phyloP scores from a whole-genome alignment of 2,113 vertebrate genomes.

The Cyprinodon tularosa region DNA sequence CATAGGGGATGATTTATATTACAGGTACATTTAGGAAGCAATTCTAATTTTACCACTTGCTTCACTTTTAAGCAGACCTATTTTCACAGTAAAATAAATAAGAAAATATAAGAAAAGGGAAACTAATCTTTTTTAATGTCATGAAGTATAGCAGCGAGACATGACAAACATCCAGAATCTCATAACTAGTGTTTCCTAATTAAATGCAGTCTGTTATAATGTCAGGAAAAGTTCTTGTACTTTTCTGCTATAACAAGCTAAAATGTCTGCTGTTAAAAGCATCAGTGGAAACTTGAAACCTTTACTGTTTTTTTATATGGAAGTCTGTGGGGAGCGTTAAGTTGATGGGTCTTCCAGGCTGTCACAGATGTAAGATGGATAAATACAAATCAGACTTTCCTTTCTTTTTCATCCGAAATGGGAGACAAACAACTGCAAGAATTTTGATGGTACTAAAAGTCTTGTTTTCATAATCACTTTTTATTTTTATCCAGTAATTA shows the following conservation, averaged over 20 bases:
- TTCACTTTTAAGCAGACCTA: too few species aligned
- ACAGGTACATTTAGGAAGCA: too few species aligned
- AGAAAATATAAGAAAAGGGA: too few species aligned
- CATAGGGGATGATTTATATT: too few species aligned
- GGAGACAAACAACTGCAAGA: background rate
- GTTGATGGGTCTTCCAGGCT: constrained; percentile 1
- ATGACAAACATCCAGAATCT: background rate
- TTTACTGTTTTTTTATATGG: background rate
- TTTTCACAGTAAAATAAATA: too few species aligned
- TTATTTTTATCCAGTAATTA: too few species aligned
- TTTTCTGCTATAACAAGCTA: background rate
- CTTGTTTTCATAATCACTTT: background rate
- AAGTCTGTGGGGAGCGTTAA: background rate
- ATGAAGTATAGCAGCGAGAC: too few species aligned
- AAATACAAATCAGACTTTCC: background rate
- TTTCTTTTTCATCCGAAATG: background rate
- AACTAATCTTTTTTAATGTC: too few species aligned
- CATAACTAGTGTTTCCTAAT: background rate
- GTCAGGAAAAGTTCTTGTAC: background rate
- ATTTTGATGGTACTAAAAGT: background rate
- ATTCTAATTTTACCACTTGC: too few species aligned
- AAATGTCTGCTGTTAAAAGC: background rate
- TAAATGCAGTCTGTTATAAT: background rate
- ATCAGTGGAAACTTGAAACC: background rate
- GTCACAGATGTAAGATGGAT: background rate